Evolutionary conservation across 2,113 vertebrate genomes (phyloP).

Genomic region (Dascyllus trimaculatus): DNA sequence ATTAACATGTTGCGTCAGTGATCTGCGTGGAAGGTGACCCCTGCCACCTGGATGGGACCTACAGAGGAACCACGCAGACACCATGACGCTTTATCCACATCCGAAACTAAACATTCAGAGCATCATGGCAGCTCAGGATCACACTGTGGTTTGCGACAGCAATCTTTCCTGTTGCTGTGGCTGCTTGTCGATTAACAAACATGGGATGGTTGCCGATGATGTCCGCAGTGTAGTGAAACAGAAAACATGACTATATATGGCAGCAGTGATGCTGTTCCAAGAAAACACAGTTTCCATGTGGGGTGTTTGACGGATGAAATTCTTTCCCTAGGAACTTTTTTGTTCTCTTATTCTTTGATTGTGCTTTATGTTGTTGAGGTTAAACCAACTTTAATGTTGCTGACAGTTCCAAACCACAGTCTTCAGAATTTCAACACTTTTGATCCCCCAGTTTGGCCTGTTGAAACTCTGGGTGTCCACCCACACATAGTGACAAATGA

Average conservation of each 20-base stretch:
- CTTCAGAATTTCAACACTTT: background rate
- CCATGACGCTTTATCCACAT: constrained; percentile 25
- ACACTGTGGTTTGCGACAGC: background rate
- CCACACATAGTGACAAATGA: background rate
- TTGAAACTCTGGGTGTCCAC: background rate
- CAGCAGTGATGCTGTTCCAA: background rate
- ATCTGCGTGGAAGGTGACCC: constrained; percentile 52
- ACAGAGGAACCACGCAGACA: background rate
- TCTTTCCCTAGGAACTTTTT: background rate
- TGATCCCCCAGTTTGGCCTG: background rate
- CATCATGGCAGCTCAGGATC: constrained; percentile 5
- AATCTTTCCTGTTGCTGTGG: constrained; percentile 37
- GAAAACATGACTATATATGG: constrained; percentile 16
- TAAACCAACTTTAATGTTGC: background rate
- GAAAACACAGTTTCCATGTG: constrained; percentile 17
- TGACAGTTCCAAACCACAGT: background rate
- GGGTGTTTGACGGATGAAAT: constrained; percentile 3
- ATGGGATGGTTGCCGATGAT: background rate
- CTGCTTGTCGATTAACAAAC: constrained; percentile 33
- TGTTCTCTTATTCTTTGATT: background rate
- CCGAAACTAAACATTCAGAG: constrained; percentile 40
- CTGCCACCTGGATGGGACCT: constrained; percentile 10
- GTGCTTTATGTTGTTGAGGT: background rate
- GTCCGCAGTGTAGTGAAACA: background rate
- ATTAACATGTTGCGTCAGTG: constrained; percentile 62